Evolutionary conservation across 2,797 vertebrate genomes (phyloP).

Genomic region (Macropodus opercularis): DNA sequence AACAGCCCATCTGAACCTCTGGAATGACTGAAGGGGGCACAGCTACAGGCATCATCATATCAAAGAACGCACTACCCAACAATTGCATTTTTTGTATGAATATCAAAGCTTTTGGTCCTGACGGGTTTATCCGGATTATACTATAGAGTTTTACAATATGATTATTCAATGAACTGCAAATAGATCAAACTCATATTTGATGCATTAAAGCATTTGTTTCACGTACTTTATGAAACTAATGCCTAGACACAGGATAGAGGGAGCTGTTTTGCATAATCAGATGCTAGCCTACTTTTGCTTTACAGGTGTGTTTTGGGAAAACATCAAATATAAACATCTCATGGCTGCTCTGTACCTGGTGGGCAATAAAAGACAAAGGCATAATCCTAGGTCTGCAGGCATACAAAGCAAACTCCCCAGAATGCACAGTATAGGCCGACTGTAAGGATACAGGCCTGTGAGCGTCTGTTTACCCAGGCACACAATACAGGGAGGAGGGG

Average conservation of each 20-base stretch:
- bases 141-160: constrained; percentile 10
- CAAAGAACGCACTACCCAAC: constrained; percentile 2
- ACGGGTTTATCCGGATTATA: too few relatives aligned
- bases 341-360: constrained; percentile 17
- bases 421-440: constrained; percentile 36
- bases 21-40: constrained; percentile 8
- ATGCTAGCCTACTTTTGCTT: constrained; percentile 59
- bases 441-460: constrained; percentile 35
- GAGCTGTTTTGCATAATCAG: constrained; percentile 49
- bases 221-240: neutral
- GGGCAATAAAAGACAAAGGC: constrained; percentile 47
- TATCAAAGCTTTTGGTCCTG: constrained; percentile 5
- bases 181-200: constrained; percentile 23
- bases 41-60: neutral
- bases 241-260: neutral
- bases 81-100: neutral
- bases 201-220: neutral
- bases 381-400: constrained; percentile 49
- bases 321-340: constrained; percentile 55
- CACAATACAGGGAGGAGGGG: constrained; percentile 67
- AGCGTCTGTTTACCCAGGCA: constrained; percentile 50
- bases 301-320: constrained; percentile 57
- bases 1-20: constrained; percentile 37
- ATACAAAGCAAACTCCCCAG: constrained; percentile 48
- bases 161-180: constrained; percentile 9